Conservation (phyloP, 2,888 invertebrate species). For the Synergus itoensis region DNA sequence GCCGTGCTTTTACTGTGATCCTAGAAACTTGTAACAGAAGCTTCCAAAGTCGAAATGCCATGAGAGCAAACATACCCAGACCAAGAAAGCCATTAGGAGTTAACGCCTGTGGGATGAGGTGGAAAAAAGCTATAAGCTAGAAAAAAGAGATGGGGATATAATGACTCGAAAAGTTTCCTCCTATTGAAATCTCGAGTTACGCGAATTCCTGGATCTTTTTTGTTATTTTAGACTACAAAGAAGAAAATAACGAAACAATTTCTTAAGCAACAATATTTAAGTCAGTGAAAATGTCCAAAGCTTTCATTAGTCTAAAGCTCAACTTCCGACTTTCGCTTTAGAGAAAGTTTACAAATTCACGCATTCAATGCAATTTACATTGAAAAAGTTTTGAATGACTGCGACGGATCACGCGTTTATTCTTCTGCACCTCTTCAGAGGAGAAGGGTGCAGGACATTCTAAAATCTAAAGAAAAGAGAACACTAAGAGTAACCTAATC, state of each 20-base stretch:
- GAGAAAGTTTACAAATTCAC: not conserved
- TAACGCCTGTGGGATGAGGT: not conserved
- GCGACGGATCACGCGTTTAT: not conserved
- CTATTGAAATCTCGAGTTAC: not conserved
- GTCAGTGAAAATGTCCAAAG: no score
- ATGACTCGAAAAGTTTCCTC: not conserved
- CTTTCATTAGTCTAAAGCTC: not conserved
- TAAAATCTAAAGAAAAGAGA: conserved; percentile 17
- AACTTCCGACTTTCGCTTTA: not conserved
- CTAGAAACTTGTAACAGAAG: conserved; percentile 33
- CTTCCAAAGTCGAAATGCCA: conserved; percentile 10
- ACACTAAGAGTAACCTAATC: conserved; percentile 58
- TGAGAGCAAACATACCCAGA: conserved; percentile 7
- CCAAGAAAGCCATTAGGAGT: not conserved
- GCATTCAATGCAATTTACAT: not conserved
- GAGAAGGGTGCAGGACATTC: not conserved
- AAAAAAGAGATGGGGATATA: not conserved
- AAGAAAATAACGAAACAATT: no score
- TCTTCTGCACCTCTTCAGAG: not conserved
- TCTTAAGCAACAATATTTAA: no score
- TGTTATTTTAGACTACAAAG: no score
- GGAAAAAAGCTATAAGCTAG: conserved; percentile 1
- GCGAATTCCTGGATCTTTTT: no score
- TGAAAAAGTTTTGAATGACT: not conserved
- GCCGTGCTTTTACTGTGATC: conserved; percentile 13